These are phyloP conservation scores for Clarias fuscus DNA, from an alignment of 2,797 vertebrate species.

Conservation along the genomic window DNA sequence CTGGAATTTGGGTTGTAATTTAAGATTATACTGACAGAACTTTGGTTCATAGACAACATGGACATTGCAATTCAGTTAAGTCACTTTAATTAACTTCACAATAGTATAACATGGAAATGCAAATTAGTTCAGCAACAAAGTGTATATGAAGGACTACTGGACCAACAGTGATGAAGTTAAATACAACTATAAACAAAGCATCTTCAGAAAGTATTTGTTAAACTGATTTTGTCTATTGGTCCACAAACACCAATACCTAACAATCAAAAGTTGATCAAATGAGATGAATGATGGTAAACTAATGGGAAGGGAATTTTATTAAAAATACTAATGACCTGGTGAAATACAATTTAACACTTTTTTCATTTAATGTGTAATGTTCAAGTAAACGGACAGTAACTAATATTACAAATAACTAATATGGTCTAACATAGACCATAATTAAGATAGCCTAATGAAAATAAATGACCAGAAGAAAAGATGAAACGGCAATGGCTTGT, in stretches of 20 bases:
- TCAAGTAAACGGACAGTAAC: not conserved
- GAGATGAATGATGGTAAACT: too few relatives aligned
- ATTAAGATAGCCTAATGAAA: slow-evolving; percentile 11
- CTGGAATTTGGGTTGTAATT: not conserved
- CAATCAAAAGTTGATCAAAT: not conserved
- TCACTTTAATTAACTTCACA: not conserved
- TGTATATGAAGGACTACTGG: not conserved
- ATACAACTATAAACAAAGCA: not conserved
- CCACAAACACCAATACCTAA: not conserved
- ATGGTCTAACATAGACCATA: slow-evolving; percentile 16
- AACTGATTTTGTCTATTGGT: slow-evolving; percentile 6
- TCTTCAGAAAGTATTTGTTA: not conserved
- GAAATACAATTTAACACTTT: not conserved
- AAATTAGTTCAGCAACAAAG: slow-evolving; percentile 27
- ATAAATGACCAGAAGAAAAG: slow-evolving; percentile 5
- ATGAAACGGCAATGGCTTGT: not conserved
- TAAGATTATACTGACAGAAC: not conserved
- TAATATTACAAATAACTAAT: not conserved
- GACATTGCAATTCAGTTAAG: not conserved
- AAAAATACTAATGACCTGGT: not conserved
- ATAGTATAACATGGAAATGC: slow-evolving; percentile 31
- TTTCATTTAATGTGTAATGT: not conserved
- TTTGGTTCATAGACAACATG: not conserved
- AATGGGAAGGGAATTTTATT: not conserved
- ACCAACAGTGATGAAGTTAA: not conserved